Evolutionary conservation across 2,888 invertebrate genomes (phyloP), one percentile per base, ranked within the genome.

Genomic region (Cryptophagus acutangulus): DNA sequence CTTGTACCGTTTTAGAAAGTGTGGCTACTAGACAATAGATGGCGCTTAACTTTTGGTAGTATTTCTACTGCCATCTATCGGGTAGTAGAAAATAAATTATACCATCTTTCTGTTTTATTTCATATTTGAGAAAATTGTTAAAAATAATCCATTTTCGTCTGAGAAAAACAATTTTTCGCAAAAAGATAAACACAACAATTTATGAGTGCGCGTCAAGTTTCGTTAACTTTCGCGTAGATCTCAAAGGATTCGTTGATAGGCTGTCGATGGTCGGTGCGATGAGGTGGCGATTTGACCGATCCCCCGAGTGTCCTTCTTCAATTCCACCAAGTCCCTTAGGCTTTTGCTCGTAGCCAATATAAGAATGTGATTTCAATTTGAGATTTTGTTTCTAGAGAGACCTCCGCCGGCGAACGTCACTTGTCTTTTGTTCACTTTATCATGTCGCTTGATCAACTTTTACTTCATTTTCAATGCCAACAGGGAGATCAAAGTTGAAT

Each of bases 231-330:
- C n/a, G 26, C n/a, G 26, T 12, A 20, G 6, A 26, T 12, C 26
- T 26, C 26, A 12, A n/a, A 13, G 26, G 26, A 26, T 4, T 13
- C 3, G 3, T n/a, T 26, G 26, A 26, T 26, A 26, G 12, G 26
- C 26, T 26, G 26, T 26, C 26, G 26, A 26, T 26, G 12, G 26
- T 26, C 26, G 26, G n/a, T n/a, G 26, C n/a, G 26, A 26, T 26
- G 26, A 26, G 26, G 26, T 26, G 26, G 26, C 26, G 26, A 26
- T 26, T 26, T 26, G 26, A 26, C 26, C 26, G 26, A 26, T 26
- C 26, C 26, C 26, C 3, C 3, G 26, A 26, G 26, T 26, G 10
- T 12, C 10, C 26, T 26, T 26, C 26, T 26, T 26, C 26, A 26
- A 26, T 26, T 26, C n/a, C 26, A 26, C 12, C 26, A 26, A 26